Percentiles rank a stretch among this genome's conserved stretches.
Evolutionary conservation across 2,888 invertebrate species (phyloP).

Genomic region (Agrotis exclamationis): DNA sequence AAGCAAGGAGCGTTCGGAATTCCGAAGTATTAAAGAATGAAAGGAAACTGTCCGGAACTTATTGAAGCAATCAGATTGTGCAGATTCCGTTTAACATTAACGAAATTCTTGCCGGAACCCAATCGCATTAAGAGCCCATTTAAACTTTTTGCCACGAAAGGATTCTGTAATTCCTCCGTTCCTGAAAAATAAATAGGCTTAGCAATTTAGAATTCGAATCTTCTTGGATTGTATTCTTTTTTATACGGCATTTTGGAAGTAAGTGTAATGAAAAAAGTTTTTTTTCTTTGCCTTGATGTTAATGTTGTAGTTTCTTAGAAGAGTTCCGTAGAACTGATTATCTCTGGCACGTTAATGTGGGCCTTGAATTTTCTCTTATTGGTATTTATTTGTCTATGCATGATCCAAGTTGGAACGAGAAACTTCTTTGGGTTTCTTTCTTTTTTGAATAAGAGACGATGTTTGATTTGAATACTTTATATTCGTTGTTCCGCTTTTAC

Average conservation of each 20-base stretch:
- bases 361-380: conserved; percentile 10
- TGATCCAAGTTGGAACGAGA: conserved; percentile 5
- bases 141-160: conserved; percentile 86
- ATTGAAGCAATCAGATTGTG: conserved; percentile 89
- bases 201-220: conserved; percentile 72
- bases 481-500: neutral
- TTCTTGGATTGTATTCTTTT: conserved; percentile 65
- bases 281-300: conserved; percentile 49
- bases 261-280: conserved; percentile 67
- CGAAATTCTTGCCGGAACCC: conserved; percentile 86
- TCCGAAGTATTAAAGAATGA: conserved; percentile 86
- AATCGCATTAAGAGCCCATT: conserved; percentile 88
- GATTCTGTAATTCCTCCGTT: conserved; percentile 81
- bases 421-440: conserved; percentile 14
- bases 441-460: neutral
- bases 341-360: conserved; percentile 40
- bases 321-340: conserved; percentile 46
- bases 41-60: conserved; percentile 87
- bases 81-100: conserved; percentile 88
- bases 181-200: conserved; percentile 81
- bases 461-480: neutral
- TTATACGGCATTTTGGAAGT: conserved; percentile 57
- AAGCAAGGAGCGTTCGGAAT: conserved; percentile 77
- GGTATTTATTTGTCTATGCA: conserved; percentile 28
- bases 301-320: conserved; percentile 50